Base-by-base conservation (phyloP, 2,888 invertebrate genomes). In the Zaprionus obscuricornis region DNA sequence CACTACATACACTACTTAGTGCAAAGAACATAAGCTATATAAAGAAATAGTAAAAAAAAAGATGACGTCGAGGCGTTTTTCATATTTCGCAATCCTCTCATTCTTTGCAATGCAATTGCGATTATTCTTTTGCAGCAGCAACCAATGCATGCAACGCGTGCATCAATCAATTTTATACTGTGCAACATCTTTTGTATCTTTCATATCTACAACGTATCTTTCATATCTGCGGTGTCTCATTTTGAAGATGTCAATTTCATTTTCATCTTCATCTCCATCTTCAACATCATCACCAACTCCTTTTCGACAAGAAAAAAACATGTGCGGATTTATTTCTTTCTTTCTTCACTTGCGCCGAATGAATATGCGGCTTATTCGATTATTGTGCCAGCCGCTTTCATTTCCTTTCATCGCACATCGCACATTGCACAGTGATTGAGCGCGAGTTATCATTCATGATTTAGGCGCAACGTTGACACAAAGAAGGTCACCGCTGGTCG, bases 301-400 rank as follows among this genome's bases (percentile, higher is more conserved):
- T 63, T 43, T 59, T 46, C 34, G 58, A 39, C 49, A 46, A n/a
- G n/a, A n/a, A n/a, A n/a, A n/a, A n/a, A 66, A 68, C 75, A 85
- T 82, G 66, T 85, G 83, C 79, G 78, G 78, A 79, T 79, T 79
- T 85, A 85, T 85, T 70, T 71, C 71, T 74, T 85, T 79, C 60
- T 70, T 71, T 68, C 71, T 85, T 79, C 60, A 76, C 72, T 73
- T 66, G 81, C 37, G 57, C 39, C 47, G 69, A 49, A 74, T 79
- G 78, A 79, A 85, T 79, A 36, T 72, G 75, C 78, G 85, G 83
- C 85, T 79, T 79, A 79, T 82, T 82, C 83, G 78, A 78, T 85
- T 85, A 79, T 85, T 85, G 60, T 64, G 62, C n/a, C 58, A 56
- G 78, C 62, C 75, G 72, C 79, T 78, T 79, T 82, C 75, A 74